phyloP scores from a whole-genome alignment of 2,888 invertebrate species.

The Lagria hirta region DNA sequence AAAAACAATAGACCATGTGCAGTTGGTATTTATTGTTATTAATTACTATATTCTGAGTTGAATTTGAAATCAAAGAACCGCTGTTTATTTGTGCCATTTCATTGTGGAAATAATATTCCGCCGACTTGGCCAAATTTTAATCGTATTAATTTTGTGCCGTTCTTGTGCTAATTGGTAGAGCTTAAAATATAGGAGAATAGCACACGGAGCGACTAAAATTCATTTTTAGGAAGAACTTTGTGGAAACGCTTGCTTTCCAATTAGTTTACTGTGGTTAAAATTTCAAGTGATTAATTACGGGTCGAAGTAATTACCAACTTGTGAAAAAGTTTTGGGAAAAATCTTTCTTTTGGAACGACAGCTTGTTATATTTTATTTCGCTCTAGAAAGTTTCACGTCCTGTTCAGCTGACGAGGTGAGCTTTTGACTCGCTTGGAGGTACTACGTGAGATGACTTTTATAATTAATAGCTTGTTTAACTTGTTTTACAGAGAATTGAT shows the following conservation, averaged over 20 bases:
- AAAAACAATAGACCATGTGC: too few relatives aligned
- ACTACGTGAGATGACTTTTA: too few relatives aligned
- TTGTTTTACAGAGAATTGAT: too few relatives aligned
- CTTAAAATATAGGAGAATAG: constrained; percentile 29
- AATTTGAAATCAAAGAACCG: too few relatives aligned
- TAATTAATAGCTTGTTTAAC: too few relatives aligned
- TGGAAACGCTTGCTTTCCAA: constrained; percentile 31
- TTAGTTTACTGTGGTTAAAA: constrained; percentile 37
- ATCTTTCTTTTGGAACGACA: constrained; percentile 14
- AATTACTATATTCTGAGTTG: too few relatives aligned
- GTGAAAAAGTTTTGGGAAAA: constrained; percentile 30
- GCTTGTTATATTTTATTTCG: constrained; percentile 31
- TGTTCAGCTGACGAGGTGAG: constrained; percentile 22
- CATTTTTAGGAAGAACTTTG: constrained; percentile 30
- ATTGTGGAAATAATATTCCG: too few relatives aligned
- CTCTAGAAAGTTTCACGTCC: constrained; percentile 21
- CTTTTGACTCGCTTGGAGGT: constrained; percentile 23
- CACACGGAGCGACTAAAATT: constrained; percentile 33
- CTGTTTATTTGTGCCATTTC: too few relatives aligned
- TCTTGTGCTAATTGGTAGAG: constrained; percentile 35
- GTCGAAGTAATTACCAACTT: constrained; percentile 37
- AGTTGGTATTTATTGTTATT: too few relatives aligned
- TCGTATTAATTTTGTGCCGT: constrained; percentile 32
- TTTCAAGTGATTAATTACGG: constrained; percentile 40
- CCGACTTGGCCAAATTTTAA: constrained; percentile 38